These are phyloP conservation scores for Panthera uncia DNA, from an alignment of 2,113 vertebrate genomes.

Conservation along the genomic window DNA sequence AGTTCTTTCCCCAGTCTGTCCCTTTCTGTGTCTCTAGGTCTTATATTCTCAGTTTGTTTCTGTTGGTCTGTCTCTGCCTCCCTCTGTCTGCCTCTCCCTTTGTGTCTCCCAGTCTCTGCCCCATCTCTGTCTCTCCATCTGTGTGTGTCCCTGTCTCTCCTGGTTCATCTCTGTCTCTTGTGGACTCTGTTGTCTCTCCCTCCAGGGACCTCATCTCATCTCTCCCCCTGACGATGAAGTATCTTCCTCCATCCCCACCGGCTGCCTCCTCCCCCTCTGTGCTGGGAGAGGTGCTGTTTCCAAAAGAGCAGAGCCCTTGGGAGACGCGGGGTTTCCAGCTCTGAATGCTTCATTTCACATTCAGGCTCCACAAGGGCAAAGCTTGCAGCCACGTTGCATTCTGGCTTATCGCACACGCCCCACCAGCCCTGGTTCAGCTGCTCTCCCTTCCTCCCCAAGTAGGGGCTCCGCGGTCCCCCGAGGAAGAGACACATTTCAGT, in stretches of 20 bases:
- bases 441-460: conserved; percentile 53
- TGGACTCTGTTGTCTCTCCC: conserved; percentile 22
- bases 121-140: background rate
- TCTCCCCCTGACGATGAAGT: background rate
- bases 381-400: conserved; percentile 74
- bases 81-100: background rate
- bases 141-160: conserved; percentile 45
- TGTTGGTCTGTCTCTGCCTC: too few species aligned
- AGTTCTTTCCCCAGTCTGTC: background rate
- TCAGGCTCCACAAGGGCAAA: conserved; percentile 75
- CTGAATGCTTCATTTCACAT: conserved; percentile 84
- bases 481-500: too few species aligned
- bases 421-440: conserved; percentile 11
- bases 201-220: conserved; percentile 61
- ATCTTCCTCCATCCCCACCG: conserved; percentile 77
- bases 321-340: conserved; percentile 76
- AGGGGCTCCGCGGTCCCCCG: background rate
- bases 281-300: conserved; percentile 79
- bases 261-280: conserved; percentile 70
- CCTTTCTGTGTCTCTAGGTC: background rate
- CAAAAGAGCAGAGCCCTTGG: conserved; percentile 75
- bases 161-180: background rate
- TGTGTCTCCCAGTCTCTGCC: background rate
- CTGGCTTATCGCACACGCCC: conserved; percentile 43
- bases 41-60: background rate